These are phyloP conservation scores for Ridgeia piscesae DNA, from an alignment of 1,140 invertebrate species.

Conservation along the genomic window DNA sequence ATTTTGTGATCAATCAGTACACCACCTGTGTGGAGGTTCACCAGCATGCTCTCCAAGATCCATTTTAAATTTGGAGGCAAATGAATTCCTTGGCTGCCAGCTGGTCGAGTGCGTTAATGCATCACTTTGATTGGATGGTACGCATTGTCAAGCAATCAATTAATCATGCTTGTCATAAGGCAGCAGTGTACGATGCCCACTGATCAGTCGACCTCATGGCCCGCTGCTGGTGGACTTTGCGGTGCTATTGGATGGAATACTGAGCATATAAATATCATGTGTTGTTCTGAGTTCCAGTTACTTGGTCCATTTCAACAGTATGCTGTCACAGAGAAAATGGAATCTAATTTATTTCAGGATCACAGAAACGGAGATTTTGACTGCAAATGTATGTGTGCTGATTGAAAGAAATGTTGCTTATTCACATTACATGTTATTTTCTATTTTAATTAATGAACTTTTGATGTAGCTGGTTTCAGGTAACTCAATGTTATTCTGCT, in stretches of 20 bases:
- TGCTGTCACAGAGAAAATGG: not conserved
- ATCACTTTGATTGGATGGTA: slow-evolving; percentile 46
- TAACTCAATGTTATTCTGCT: not conserved
- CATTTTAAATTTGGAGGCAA: slow-evolving; percentile 57
- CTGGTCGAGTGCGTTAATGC: slow-evolving; percentile 36
- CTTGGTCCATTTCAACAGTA: not conserved
- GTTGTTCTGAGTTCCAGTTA: not conserved
- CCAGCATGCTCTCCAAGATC: not conserved
- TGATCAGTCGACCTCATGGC: not conserved
- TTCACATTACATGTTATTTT: not conserved
- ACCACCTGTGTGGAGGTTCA: not conserved
- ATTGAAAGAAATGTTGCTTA: no score
- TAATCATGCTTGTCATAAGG: slow-evolving; percentile 41
- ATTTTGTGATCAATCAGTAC: not conserved
- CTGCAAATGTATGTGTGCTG: no score
- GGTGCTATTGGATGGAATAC: not conserved
- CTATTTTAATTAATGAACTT: not conserved
- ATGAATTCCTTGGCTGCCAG: slow-evolving; percentile 40
- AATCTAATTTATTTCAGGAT: not conserved
- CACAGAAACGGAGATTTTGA: not conserved
- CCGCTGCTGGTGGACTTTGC: not conserved
- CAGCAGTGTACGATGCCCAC: not conserved
- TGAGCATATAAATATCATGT: not conserved
- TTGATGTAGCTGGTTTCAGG: not conserved
- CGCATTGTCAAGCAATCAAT: slow-evolving; percentile 47